These are phyloP conservation scores for Dryococelus australis DNA, from an alignment of 2,888 invertebrate species.

Conservation along the genomic window DNA sequence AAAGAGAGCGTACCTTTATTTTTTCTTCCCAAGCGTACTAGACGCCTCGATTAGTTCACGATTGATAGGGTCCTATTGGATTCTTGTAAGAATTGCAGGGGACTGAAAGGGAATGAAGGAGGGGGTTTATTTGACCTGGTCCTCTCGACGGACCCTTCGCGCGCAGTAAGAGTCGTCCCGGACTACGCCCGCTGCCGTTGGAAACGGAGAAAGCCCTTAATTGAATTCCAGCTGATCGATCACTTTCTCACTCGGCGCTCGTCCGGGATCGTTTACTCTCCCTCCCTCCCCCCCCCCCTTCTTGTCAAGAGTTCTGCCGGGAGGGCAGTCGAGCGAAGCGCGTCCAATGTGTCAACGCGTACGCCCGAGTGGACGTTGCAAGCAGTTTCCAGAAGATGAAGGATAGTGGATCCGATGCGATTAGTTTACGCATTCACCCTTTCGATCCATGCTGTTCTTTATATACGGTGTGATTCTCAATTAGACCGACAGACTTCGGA, in stretches of 20 bases:
- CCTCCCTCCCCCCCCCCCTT: too few species aligned
- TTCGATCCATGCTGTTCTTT: too few species aligned
- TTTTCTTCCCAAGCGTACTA: neutral
- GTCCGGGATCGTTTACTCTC: neutral
- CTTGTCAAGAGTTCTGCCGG: neutral
- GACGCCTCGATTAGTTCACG: conserved; percentile 16
- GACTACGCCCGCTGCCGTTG: neutral
- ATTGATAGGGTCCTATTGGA: conserved; percentile 16
- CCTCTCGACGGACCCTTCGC: neutral
- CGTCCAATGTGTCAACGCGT: neutral
- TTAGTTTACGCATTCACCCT: too few species aligned
- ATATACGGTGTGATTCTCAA: too few species aligned
- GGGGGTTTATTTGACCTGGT: neutral
- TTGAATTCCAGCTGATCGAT: conserved; percentile 43
- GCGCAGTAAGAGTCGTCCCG: neutral
- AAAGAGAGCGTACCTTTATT: neutral
- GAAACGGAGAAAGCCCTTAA: conserved; percentile 37
- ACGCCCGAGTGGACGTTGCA: neutral
- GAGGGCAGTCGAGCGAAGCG: neutral
- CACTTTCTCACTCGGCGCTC: conserved; percentile 26
- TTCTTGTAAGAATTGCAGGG: conserved; percentile 7
- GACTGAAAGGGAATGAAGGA: neutral
- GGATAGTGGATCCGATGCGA: too few species aligned
- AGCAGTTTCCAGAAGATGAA: too few species aligned
- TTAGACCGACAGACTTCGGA: too few species aligned